Percentiles rank a stretch among this genome's conserved stretches.
Evolutionary conservation across 1,140 invertebrate species (phyloP).

Genomic region (Paracyclopina nana): DNA sequence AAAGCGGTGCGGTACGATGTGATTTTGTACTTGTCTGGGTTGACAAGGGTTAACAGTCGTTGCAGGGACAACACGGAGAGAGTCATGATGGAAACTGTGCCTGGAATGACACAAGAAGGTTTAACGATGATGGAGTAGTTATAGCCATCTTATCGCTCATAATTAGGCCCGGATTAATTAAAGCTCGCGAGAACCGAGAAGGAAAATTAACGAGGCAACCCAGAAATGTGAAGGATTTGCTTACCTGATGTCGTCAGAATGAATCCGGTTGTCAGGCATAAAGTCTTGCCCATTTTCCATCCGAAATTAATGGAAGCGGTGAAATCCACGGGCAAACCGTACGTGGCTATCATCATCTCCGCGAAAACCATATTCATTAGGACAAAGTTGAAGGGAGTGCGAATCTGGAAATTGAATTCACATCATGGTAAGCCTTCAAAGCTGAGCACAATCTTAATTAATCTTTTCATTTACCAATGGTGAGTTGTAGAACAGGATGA

Average conservation of each 20-base stretch:
- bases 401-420: slow-evolving; percentile 4
- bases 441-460: neutral
- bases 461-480: neutral
- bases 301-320: slow-evolving; percentile 1
- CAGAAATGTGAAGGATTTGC: neutral
- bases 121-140: neutral
- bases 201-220: neutral
- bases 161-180: neutral
- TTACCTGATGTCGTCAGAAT: slow-evolving; percentile 7
- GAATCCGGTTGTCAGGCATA: slow-evolving; percentile 7
- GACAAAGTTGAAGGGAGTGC: slow-evolving; percentile 9
- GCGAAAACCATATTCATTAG: slow-evolving; percentile 10
- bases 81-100: neutral
- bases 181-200: neutral
- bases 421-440: neutral
- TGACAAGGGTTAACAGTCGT: neutral
- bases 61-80: neutral
- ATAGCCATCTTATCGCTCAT: neutral
- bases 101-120: neutral
- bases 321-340: slow-evolving; percentile 10
- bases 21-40: neutral
- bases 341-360: neutral
- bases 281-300: slow-evolving; percentile 11
- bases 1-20: neutral
- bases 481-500: neutral